These are phyloP conservation scores for Spisula solida DNA, from an alignment of 2,888 invertebrate species.

Conservation along the genomic window DNA sequence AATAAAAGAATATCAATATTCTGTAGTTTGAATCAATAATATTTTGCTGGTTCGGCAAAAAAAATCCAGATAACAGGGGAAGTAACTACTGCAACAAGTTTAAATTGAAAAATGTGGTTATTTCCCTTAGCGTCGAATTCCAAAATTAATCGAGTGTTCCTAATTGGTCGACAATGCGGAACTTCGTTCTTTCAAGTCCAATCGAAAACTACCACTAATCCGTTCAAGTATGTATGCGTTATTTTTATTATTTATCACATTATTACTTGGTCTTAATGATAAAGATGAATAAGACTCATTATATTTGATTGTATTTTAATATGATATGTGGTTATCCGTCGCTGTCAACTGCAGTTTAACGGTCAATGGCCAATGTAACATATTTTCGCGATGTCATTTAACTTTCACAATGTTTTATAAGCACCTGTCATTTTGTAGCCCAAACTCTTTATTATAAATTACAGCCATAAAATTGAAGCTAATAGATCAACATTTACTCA, in stretches of 20 bases:
- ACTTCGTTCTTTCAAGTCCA: not conserved
- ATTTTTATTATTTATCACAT: not conserved
- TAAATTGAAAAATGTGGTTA: not conserved
- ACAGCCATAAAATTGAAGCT: no score
- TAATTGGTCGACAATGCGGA: not conserved
- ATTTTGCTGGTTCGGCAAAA: no score
- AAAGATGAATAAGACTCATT: not conserved
- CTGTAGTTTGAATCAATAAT: no score
- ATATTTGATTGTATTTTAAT: not conserved
- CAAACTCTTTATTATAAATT: no score
- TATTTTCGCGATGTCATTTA: not conserved
- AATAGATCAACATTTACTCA: no score
- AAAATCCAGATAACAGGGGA: not conserved
- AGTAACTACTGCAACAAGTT: not conserved
- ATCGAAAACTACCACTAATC: not conserved
- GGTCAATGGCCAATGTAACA: not conserved
- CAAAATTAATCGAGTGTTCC: not conserved
- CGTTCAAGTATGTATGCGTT: not conserved
- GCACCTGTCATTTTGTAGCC: no score
- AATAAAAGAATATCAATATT: no score
- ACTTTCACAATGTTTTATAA: no score
- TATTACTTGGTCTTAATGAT: not conserved
- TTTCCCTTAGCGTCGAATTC: not conserved
- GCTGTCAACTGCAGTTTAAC: not conserved
- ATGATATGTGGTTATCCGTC: not conserved